phyloP scores from a whole-genome alignment of 1,140 invertebrate genomes.

The Pogonomyrmex californicus region DNA sequence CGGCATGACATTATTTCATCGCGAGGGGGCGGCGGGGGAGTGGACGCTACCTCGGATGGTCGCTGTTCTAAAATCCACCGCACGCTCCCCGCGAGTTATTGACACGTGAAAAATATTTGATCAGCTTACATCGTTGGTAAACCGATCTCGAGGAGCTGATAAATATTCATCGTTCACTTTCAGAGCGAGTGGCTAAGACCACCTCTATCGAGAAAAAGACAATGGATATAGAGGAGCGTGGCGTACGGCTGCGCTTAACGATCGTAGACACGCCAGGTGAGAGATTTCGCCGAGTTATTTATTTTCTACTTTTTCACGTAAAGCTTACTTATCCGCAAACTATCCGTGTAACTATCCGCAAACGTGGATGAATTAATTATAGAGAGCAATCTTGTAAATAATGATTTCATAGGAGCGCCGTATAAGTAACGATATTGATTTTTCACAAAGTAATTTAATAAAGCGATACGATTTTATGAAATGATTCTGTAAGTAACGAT shows the following conservation, averaged over 20 bases:
- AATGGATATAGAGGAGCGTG: conserved; percentile 97
- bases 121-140: conserved; percentile 10
- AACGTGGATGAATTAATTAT: not conserved
- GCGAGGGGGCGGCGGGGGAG: not conserved
- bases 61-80: conserved; percentile 9
- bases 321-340: not conserved
- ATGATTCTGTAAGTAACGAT: not conserved
- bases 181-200: conserved; percentile 94
- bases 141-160: conserved; percentile 29
- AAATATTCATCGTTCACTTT: conserved; percentile 66
- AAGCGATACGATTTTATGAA: not conserved
- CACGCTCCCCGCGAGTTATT: conserved; percentile 10
- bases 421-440: not conserved
- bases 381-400: not conserved
- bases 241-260: conserved; percentile 95
- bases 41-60: not conserved
- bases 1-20: not conserved
- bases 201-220: conserved; percentile 96
- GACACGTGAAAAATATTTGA: conserved; percentile 45
- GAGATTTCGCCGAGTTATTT: not conserved
- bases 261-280: conserved; percentile 97
- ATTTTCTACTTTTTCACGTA: not conserved
- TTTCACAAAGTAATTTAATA: not conserved
- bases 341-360: not conserved
- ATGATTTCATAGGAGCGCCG: not conserved